Base-by-base conservation (phyloP, 2,888 invertebrate species). In the Caenorhabditis plicata region DNA sequence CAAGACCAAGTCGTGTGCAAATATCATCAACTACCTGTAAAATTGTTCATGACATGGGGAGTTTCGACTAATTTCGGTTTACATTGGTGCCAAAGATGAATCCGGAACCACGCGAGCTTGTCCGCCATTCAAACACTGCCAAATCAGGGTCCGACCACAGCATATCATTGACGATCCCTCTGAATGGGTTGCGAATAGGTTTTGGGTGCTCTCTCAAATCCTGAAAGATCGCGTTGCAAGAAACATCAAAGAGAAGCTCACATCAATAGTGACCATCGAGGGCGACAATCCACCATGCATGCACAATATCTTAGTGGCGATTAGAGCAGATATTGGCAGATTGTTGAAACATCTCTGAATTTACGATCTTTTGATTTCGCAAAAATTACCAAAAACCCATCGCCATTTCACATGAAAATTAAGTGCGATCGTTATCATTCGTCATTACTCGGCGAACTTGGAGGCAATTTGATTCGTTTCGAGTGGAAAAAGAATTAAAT, bases 251-350 rank as follows among this genome's bases (percentile, higher is more conserved):
- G 3, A 13, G 7, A 67, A 23, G 27, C 33, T 31, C 17, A 64
- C 66, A 35, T 70, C 64, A 2, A 73, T 39, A 8, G 48, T 36
- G 22, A 58, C 58, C 33, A 74, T 35, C 9, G 64, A 48, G 1
- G 74, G 74, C 0, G 73, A 69, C n/a, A 73, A 47, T 9, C 73
- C 73, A 5, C 73, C 73, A 22, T 73, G 73, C 64, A 73, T 67
- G 44, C 70, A 72, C 17, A 72, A 31, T 23, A 68, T 68, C 38
- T 65, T 66, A 29, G 60, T 51, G 36, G 51, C 64, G 20, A 74
- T 53, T 8, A 73, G 38, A 4, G 67, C 71, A 11, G 66, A 55
- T 5, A 71, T 65, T 17, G 74, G 65, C 27, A 74, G 43, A 33
- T 63, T 56, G 47, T 71, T 71, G 63, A 71, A 74, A 23, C 60